phyloP scores from a whole-genome alignment of 92 coral and sea anemone genomes.

The Chrysogorgia sp. region DNA sequence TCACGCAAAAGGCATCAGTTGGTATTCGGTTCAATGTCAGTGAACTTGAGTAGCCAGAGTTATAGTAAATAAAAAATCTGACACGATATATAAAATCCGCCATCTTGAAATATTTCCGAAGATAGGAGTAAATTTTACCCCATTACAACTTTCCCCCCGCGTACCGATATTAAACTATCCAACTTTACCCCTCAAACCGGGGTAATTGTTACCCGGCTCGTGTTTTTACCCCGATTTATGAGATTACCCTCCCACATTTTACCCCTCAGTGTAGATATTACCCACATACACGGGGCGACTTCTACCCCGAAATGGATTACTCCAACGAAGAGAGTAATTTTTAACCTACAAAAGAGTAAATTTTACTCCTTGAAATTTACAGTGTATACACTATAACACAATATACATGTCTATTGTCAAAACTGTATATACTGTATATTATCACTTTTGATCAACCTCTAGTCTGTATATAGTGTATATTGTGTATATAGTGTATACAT shows the following conservation, averaged over 20 bases:
- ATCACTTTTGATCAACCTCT: too few relatives aligned
- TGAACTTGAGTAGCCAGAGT: neutral
- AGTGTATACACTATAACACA: too few relatives aligned
- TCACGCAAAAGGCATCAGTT: neutral
- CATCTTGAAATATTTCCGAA: neutral
- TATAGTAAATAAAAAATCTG: neutral
- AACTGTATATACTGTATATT: too few relatives aligned
- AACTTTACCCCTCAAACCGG: neutral
- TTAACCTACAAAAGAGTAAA: constrained; percentile 38
- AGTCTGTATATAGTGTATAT: too few relatives aligned
- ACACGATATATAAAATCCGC: neutral
- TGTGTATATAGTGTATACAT: too few relatives aligned
- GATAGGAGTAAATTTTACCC: too few relatives aligned
- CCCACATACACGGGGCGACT: constrained; percentile 17
- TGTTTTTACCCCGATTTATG: neutral
- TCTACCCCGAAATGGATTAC: constrained; percentile 24
- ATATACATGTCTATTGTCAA: too few relatives aligned
- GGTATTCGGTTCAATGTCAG: neutral
- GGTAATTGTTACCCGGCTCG: neutral
- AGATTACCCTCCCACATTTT: neutral
- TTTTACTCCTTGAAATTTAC: constrained; percentile 40
- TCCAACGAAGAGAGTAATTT: constrained; percentile 31
- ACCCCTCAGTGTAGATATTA: neutral
- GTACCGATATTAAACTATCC: too few relatives aligned
- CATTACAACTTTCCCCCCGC: too few relatives aligned